Conservation (phyloP, 2,797 vertebrate genomes). For the Pristis pectinata region DNA sequence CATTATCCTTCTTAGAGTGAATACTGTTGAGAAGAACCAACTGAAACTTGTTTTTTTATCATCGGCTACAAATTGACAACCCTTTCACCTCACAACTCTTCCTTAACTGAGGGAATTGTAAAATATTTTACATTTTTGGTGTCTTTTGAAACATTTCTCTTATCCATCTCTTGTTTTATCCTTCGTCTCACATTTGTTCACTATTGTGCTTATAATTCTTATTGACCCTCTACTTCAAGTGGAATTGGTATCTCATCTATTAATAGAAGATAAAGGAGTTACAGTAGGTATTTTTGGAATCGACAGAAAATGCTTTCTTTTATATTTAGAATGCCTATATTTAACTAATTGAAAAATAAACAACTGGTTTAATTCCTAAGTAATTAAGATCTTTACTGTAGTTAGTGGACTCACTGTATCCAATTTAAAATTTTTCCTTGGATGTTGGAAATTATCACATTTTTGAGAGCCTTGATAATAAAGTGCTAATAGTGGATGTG, state of each 20-base stretch:
- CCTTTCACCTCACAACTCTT: background rate
- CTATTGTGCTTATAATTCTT: no score
- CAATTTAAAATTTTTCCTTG: background rate
- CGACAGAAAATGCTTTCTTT: background rate
- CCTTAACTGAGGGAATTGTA: background rate
- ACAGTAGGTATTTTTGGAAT: background rate
- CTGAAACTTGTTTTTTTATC: background rate
- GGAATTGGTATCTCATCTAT: background rate
- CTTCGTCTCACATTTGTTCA: background rate
- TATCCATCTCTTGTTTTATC: background rate
- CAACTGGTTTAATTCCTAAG: background rate
- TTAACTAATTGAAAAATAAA: constrained; percentile 24
- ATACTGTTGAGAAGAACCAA: background rate
- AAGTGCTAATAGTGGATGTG: background rate
- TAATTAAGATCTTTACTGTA: background rate
- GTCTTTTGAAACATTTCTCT: background rate
- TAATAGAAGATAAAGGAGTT: background rate
- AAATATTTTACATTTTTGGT: background rate
- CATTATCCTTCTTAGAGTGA: background rate
- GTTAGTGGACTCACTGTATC: background rate
- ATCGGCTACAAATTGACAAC: background rate
- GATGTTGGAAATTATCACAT: background rate
- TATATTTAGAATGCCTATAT: constrained; percentile 1
- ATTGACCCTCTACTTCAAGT: background rate
- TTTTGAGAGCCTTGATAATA: background rate